Percentiles rank a stretch among this genome's conserved stretches.
These are phyloP conservation scores for Eurystomus glaucurus DNA, from an alignment of 2,797 vertebrate species.

Conservation along the genomic window DNA sequence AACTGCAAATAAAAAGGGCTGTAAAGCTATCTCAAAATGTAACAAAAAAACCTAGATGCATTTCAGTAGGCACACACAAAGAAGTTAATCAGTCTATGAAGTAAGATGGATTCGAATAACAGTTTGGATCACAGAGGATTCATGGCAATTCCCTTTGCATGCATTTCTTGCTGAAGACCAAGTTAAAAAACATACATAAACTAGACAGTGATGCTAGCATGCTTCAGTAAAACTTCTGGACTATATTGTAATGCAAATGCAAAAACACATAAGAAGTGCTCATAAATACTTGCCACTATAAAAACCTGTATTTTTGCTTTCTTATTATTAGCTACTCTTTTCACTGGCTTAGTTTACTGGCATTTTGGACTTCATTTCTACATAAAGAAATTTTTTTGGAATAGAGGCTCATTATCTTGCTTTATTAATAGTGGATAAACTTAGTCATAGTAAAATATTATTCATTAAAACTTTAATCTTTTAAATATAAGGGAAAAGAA, in stretches of 20 bases:
- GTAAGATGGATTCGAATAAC: background rate
- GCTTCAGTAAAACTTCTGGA: background rate
- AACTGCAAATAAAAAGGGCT: background rate
- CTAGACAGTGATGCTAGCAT: background rate
- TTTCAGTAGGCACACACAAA: background rate
- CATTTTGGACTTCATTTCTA: background rate
- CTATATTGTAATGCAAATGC: background rate
- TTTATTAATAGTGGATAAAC: background rate
- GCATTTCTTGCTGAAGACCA: background rate
- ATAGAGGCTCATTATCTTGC: background rate
- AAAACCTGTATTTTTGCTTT: background rate
- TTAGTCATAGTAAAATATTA: background rate
- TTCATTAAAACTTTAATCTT: background rate
- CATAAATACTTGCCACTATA: background rate
- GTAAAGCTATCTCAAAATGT: background rate
- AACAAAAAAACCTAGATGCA: background rate
- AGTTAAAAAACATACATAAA: background rate
- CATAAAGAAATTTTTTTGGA: background rate
- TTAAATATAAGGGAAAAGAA: background rate
- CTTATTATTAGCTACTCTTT: background rate
- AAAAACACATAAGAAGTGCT: background rate
- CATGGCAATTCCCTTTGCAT: background rate
- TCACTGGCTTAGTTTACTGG: background rate
- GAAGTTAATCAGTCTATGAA: background rate
- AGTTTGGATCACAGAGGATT: background rate